Evolutionary conservation across 2,797 vertebrate species (phyloP).

Genomic region (Hippocampus kuda): DNA sequence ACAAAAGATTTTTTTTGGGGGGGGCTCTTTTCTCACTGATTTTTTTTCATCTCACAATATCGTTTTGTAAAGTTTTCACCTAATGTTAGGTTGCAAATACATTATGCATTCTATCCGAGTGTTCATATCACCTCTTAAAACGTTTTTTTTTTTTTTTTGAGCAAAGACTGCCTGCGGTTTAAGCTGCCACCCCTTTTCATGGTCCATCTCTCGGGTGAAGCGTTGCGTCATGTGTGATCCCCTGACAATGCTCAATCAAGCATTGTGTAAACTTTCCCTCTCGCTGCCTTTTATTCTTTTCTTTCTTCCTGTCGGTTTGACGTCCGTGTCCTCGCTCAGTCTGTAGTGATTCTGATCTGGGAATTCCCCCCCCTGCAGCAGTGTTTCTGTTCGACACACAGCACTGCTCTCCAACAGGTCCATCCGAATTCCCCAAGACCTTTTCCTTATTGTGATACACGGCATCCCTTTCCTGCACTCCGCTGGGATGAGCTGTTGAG

Average conservation of each 20-base stretch:
- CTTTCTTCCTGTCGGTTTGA: neutral
- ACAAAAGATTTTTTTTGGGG: too few relatives aligned
- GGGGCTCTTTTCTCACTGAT: too few relatives aligned
- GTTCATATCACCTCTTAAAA: too few relatives aligned
- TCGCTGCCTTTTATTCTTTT: neutral
- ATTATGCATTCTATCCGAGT: too few relatives aligned
- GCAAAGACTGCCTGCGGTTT: neutral
- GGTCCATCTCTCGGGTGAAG: neutral
- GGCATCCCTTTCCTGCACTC: neutral
- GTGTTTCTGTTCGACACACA: conserved; percentile 1
- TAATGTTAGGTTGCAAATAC: too few relatives aligned
- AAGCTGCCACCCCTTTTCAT: neutral
- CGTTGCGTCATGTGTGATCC: neutral
- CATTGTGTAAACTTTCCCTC: neutral
- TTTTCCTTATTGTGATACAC: neutral
- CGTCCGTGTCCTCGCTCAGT: neutral
- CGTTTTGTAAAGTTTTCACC: too few relatives aligned
- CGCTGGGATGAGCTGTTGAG: neutral
- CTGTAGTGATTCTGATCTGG: neutral
- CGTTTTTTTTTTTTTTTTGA: neutral
- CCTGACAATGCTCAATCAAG: neutral
- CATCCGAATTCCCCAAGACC: neutral
- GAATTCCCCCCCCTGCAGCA: neutral
- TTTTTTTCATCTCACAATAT: too few relatives aligned
- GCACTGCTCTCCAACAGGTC: neutral